Base-by-base conservation (phyloP, 1,140 invertebrate species). In the Nephila pilipes region DNA sequence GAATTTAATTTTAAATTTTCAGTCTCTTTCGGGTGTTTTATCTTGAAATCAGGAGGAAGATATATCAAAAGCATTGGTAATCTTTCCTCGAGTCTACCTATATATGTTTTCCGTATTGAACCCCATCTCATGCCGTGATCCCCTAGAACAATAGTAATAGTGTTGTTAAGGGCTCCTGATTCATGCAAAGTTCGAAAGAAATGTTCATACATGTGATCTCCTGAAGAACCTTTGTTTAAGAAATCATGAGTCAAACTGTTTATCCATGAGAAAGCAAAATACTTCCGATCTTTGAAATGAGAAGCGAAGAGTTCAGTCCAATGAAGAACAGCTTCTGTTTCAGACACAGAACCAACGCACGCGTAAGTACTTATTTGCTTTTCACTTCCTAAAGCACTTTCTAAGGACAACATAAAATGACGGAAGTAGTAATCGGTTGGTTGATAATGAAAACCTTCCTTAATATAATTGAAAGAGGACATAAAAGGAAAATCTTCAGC, bases 371-470 rank as follows among this genome's bases (percentile, higher is more conserved):
- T 94, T 0, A 93, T 14, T 12, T 5, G 2, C 38, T 92, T 89
- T 4, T 79, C 38, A 2, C 65, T 22, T 1, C 92, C 92, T 20
- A 93, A 46, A 14, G 22, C 6, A 46, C 87, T 46, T 65, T 94
- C 94, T 32, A 94, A 92, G 1, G 94, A 91, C 20, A 95, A 79
- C 20, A 94, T 97, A 95, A 97, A 98, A 0, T 97, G 97, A 65
- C 97, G 96, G 58, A 97, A 96, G 94, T 98, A 98, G 94, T 98
- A 98, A 95, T 98, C 97, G 0, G 97, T 97, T 0, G 98, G 98
- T 36, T 97, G 97, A 36, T 97, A 95, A 14, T 96, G 95, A 95
- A 99, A 99, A 1, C 98, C 98, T 65, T 96, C 95, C 95, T 97
- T 98, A 8, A 97, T 94, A 95, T 97, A 98, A 95, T 98, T 98